A percentile compares a stretch with the other conserved stretches of the same genome.
Conservation (phyloP, 2,113 vertebrate species). For the Cyphomyrus discorhynchus region DNA sequence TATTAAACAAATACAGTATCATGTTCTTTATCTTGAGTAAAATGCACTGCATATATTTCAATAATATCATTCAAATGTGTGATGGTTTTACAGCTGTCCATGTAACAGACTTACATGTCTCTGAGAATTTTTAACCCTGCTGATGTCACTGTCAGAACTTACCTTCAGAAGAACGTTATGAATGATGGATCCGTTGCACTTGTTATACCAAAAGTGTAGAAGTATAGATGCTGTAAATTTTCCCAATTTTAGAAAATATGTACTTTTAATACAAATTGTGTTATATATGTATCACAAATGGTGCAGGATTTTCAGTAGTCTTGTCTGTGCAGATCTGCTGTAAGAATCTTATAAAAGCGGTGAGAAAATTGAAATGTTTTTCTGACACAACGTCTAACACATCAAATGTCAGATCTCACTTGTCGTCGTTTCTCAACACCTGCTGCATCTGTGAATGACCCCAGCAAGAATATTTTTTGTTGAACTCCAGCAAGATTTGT, state of each 20-base stretch:
- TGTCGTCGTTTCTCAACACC: not conserved
- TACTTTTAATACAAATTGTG: not conserved
- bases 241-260: not conserved
- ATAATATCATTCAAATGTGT: not conserved
- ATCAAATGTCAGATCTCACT: not conserved
- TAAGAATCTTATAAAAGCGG: not conserved
- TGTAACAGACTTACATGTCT: not conserved
- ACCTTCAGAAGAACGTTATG: not conserved
- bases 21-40: not conserved
- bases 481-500: not conserved
- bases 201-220: not conserved
- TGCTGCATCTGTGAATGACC: not conserved
- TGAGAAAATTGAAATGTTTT: not conserved
- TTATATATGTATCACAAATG: not conserved
- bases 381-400: not conserved
- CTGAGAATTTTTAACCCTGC: not conserved
- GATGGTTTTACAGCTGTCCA: not conserved
- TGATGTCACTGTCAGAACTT: not conserved
- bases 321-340: not conserved
- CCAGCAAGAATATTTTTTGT: not conserved
- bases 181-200: not conserved
- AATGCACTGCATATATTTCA: not conserved
- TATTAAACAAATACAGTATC: not conserved
- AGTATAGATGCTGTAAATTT: not conserved
- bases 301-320: not conserved